phyloP scores from a whole-genome alignment of 1,140 invertebrate species.

The Solen grandis region DNA sequence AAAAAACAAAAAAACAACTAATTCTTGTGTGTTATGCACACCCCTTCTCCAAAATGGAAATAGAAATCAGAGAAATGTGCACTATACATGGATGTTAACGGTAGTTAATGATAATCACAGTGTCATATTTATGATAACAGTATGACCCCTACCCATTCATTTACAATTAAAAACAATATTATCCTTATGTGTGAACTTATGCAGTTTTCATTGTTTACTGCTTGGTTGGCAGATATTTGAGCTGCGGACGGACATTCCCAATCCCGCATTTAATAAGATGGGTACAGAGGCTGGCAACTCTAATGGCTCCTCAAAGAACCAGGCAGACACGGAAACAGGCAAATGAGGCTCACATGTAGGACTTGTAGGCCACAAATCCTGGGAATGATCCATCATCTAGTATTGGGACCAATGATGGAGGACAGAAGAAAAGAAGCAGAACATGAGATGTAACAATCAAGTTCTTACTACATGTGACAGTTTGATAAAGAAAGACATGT shows the following conservation, averaged over 20 bases:
- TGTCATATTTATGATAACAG: too few species aligned
- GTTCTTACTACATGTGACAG: neutral
- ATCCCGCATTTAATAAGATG: slow-evolving; percentile 64
- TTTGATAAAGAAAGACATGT: too few species aligned
- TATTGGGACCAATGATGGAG: neutral
- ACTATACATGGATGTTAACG: too few species aligned
- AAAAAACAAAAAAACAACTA: too few species aligned
- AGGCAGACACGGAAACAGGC: neutral
- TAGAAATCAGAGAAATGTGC: too few species aligned
- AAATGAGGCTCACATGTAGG: neutral
- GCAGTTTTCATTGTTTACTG: too few species aligned
- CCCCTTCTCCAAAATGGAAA: too few species aligned
- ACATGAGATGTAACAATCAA: neutral
- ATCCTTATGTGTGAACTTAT: too few species aligned
- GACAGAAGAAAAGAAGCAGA: slow-evolving; percentile 9
- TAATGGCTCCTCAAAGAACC: slow-evolving; percentile 18
- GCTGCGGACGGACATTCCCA: slow-evolving; percentile 72
- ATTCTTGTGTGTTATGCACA: too few species aligned
- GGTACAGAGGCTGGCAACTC: slow-evolving; percentile 20
- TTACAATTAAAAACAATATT: too few species aligned
- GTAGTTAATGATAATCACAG: too few species aligned
- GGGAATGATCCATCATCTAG: neutral
- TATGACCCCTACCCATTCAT: too few species aligned
- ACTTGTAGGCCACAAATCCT: neutral
- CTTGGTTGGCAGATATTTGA: slow-evolving; percentile 77